phyloP scores from a whole-genome alignment of 2,888 invertebrate genomes.

The Diaperis boleti region DNA sequence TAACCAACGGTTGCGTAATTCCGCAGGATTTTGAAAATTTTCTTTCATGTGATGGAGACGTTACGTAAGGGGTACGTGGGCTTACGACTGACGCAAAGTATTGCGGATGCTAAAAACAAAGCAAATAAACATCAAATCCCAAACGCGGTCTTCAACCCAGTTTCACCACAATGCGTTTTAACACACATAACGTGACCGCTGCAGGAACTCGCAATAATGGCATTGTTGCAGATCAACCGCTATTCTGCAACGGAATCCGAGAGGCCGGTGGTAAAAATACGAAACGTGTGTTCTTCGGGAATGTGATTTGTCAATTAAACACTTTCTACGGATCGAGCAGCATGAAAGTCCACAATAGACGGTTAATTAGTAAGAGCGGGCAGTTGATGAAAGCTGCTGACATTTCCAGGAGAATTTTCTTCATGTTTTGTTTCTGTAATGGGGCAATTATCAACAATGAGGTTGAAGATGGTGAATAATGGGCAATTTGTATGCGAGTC shows the following conservation, averaged over 20 bases:
- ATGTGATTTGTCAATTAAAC: slow-evolving; percentile 6
- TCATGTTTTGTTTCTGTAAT: slow-evolving; percentile 2
- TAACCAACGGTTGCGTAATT: slow-evolving; percentile 4
- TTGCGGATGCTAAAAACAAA: too few relatives aligned
- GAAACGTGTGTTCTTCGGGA: background rate
- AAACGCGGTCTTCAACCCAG: too few relatives aligned
- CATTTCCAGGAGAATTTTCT: slow-evolving; percentile 1
- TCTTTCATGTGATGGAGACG: background rate
- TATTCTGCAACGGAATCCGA: slow-evolving; percentile 6
- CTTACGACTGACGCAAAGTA: too few relatives aligned
- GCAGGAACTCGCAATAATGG: slow-evolving; percentile 3
- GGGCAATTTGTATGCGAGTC: background rate
- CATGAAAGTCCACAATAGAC: slow-evolving; percentile 17
- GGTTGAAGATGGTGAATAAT: background rate
- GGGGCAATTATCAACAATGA: slow-evolving; percentile 3
- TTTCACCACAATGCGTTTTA: too few relatives aligned
- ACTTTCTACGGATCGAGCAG: slow-evolving; percentile 11
- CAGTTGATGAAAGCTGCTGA: background rate
- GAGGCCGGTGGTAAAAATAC: background rate
- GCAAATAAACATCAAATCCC: too few relatives aligned
- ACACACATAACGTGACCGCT: slow-evolving; percentile 4
- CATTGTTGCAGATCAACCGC: slow-evolving; percentile 10
- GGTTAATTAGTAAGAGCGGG: slow-evolving; percentile 5
- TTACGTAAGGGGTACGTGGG: background rate
- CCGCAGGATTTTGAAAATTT: slow-evolving; percentile 19